Conservation (phyloP, 2,797 vertebrate genomes). For the Notoglanidium macrostoma region DNA sequence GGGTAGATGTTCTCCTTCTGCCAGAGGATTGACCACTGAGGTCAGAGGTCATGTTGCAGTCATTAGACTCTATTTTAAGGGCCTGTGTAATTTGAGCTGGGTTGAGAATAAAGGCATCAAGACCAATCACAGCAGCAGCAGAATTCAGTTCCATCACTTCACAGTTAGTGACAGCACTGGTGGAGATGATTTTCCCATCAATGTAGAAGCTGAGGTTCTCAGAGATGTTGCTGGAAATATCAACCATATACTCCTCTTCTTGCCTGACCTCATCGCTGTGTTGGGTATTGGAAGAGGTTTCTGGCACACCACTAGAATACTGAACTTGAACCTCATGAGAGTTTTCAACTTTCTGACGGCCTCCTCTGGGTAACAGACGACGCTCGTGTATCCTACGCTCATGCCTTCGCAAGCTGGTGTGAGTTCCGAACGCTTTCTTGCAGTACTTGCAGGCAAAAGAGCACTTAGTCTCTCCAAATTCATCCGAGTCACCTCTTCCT, state of each 20-base stretch:
- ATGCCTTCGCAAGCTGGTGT: constrained; percentile 85
- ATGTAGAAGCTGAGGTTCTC: constrained; percentile 96
- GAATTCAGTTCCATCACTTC: constrained; percentile 87
- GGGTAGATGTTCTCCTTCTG: constrained; percentile 90
- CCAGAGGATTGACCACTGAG: constrained; percentile 76
- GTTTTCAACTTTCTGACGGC: constrained; percentile 75
- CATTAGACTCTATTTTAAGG: constrained; percentile 71
- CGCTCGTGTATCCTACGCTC: constrained; percentile 86
- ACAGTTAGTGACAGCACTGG: constrained; percentile 85
- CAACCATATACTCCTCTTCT: constrained; percentile 87
- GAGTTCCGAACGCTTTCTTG: constrained; percentile 87
- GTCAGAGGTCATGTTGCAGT: constrained; percentile 74
- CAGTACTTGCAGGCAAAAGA: constrained; percentile 86
- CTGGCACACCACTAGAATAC: constrained; percentile 51
- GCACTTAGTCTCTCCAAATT: constrained; percentile 74
- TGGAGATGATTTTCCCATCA: constrained; percentile 92
- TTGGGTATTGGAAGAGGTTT: constrained; percentile 43
- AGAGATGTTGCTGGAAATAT: constrained; percentile 92
- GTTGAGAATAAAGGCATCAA: constrained; percentile 85
- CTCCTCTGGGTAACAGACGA: constrained; percentile 78
- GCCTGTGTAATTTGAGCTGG: constrained; percentile 80
- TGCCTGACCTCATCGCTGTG: constrained; percentile 77
- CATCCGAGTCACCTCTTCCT: constrained; percentile 63
- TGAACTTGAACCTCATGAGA: constrained; percentile 68
- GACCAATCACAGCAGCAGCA: constrained; percentile 79